phyloP scores from a whole-genome alignment of 2,113 vertebrate genomes.

The Entelurus aequoreus region DNA sequence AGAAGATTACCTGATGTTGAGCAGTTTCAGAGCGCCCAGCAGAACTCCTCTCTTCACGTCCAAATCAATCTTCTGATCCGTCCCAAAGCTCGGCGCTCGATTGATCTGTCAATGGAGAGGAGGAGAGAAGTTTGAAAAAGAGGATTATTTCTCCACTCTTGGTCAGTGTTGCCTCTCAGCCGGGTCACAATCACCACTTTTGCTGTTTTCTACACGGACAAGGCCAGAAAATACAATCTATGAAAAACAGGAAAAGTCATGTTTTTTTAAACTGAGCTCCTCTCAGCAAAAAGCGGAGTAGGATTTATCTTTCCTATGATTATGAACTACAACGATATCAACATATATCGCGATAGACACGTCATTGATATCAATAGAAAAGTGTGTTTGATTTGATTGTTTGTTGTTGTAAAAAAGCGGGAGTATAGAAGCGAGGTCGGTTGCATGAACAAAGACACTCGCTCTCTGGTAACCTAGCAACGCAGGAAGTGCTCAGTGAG shows the following conservation, averaged over 20 bases:
- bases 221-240: too few species aligned
- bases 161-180: neutral
- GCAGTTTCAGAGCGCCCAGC: slow-evolving; percentile 87
- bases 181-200: neutral
- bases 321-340: slow-evolving; percentile 4
- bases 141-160: slow-evolving; percentile 17
- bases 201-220: slow-evolving; percentile 3
- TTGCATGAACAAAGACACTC: too few species aligned
- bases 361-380: too few species aligned
- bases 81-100: slow-evolving; percentile 96
- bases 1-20: slow-evolving; percentile 86
- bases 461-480: too few species aligned
- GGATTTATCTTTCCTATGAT: slow-evolving; percentile 4
- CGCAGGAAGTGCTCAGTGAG: too few species aligned
- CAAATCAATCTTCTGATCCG: slow-evolving; percentile 97
- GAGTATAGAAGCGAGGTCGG: too few species aligned
- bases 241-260: slow-evolving; percentile 5
- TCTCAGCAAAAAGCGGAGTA: neutral
- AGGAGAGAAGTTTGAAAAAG: slow-evolving; percentile 29
- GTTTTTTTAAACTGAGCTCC: neutral
- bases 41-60: slow-evolving; percentile 95
- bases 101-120: slow-evolving; percentile 82
- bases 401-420: too few species aligned
- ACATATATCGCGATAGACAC: neutral
- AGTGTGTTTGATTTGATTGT: too few species aligned